Conservation (phyloP, 2,888 invertebrate species). For the Cantharis flavilabris region DNA sequence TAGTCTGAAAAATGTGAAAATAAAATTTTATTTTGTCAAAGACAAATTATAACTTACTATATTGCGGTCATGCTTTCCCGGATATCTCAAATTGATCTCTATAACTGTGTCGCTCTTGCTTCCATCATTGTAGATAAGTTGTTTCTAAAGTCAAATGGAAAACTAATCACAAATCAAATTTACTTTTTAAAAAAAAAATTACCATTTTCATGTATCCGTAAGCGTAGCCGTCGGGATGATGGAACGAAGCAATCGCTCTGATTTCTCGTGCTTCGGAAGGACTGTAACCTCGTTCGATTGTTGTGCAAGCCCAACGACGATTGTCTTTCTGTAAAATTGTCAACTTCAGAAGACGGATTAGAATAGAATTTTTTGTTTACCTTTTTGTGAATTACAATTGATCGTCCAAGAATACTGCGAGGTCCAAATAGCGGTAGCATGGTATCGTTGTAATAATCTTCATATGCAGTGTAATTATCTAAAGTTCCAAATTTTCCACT, state of each 20-base stretch:
- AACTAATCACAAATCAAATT: not conserved
- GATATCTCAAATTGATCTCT: conserved; percentile 87
- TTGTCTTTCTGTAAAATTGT: conserved; percentile 54
- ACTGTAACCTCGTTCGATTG: conserved; percentile 84
- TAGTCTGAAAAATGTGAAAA: conserved; percentile 63
- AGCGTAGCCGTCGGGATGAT: conserved; percentile 84
- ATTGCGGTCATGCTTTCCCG: conserved; percentile 83
- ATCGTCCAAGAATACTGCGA: conserved; percentile 82
- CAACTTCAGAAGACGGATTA: not conserved
- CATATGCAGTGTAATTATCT: conserved; percentile 64
- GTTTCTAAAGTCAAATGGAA: conserved; percentile 63
- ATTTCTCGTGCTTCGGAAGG: conserved; percentile 86
- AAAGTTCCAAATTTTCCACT: conserved; percentile 85
- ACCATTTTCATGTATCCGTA: conserved; percentile 86
- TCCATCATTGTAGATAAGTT: conserved; percentile 84
- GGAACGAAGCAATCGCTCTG: conserved; percentile 87
- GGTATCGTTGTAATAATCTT: conserved; percentile 74
- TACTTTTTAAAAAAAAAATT: conserved; percentile 38
- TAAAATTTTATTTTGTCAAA: conserved; percentile 31
- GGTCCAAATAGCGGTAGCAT: conserved; percentile 81
- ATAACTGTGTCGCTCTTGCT: conserved; percentile 87
- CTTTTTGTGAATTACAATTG: conserved; percentile 80
- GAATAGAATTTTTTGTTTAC: conserved; percentile 44
- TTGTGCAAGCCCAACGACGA: conserved; percentile 82
- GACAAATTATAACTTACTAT: conserved; percentile 59